Percentiles rank a stretch among this genome's conserved stretches.
Conservation (phyloP, 2,888 invertebrate species). For the Cheilosia scutellata region DNA sequence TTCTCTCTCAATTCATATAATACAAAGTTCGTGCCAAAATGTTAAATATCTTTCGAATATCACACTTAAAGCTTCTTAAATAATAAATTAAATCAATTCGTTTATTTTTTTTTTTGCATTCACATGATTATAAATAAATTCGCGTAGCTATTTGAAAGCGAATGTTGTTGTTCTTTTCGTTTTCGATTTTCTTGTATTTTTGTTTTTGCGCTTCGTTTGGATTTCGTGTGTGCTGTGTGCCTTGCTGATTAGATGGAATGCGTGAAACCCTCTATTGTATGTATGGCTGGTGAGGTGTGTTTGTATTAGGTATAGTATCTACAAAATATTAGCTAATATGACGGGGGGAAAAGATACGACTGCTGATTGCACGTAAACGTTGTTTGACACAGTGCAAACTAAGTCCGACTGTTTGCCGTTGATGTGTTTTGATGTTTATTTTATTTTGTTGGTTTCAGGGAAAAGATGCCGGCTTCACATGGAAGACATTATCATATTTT, state of each 20-base stretch:
- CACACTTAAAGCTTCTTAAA: slow-evolving; percentile 11
- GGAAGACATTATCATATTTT: neutral
- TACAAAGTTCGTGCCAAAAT: slow-evolving; percentile 21
- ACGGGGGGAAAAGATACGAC: slow-evolving; percentile 11
- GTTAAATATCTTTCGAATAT: slow-evolving; percentile 13
- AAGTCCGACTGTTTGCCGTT: neutral
- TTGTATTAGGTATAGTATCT: slow-evolving; percentile 15
- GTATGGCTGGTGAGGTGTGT: slow-evolving; percentile 1
- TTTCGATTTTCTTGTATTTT: slow-evolving; percentile 13
- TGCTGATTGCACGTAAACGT: slow-evolving; percentile 1
- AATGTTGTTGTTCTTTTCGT: slow-evolving; percentile 52
- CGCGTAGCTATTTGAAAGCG: slow-evolving; percentile 47
- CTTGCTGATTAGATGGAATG: slow-evolving; percentile 61
- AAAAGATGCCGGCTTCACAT: slow-evolving; percentile 27
- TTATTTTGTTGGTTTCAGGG: neutral
- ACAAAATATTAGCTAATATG: slow-evolving; percentile 23
- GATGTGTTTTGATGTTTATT: neutral
- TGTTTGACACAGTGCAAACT: slow-evolving; percentile 12
- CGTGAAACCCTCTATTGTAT: slow-evolving; percentile 44
- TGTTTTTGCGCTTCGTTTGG: slow-evolving; percentile 1
- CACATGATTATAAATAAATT: slow-evolving; percentile 47
- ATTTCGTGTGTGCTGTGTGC: slow-evolving; percentile 51
- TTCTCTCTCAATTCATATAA: neutral
- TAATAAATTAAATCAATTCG: slow-evolving; percentile 23
- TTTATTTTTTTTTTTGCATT: slow-evolving; percentile 1